Evolutionary conservation across 2,888 invertebrate genomes (phyloP).

Genomic region (Xanthorhoe spadicearia): DNA sequence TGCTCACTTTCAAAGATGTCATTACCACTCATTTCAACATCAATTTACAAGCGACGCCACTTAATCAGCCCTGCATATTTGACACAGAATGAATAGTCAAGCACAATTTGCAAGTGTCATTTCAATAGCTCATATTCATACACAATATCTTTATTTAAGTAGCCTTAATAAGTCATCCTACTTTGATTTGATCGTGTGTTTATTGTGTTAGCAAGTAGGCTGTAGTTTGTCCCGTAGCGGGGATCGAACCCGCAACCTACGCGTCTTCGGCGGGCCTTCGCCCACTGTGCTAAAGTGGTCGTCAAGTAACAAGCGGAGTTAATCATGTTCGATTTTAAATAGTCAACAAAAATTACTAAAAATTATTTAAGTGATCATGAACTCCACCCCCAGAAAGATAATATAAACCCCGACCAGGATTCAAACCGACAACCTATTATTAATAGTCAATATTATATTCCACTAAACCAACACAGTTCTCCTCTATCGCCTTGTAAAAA

Average conservation of each 20-base stretch:
- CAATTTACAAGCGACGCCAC: conserved; percentile 36
- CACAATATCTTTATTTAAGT: conserved; percentile 17
- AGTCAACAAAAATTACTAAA: too few species aligned
- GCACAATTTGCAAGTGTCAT: conserved; percentile 28
- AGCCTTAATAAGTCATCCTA: conserved; percentile 11
- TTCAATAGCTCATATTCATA: conserved; percentile 29
- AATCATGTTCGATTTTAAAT: too few species aligned
- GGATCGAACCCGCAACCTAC: too few species aligned
- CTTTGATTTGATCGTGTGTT: neutral
- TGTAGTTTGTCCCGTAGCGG: too few species aligned
- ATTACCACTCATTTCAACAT: conserved; percentile 35
- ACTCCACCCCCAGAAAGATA: too few species aligned
- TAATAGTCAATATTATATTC: too few species aligned
- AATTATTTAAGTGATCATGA: too few species aligned
- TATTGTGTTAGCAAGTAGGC: neutral
- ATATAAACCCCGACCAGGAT: too few species aligned
- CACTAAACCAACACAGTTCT: neutral
- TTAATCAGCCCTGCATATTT: conserved; percentile 35
- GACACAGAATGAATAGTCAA: conserved; percentile 36
- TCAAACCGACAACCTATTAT: too few species aligned
- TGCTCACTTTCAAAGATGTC: conserved; percentile 7
- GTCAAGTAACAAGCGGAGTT: too few species aligned
- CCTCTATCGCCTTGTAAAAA: neutral
- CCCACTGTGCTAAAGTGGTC: too few species aligned
- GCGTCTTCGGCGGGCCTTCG: too few species aligned